Evolutionary conservation across 1,140 invertebrate genomes (phyloP).

Genomic region (Nymphalis io): DNA sequence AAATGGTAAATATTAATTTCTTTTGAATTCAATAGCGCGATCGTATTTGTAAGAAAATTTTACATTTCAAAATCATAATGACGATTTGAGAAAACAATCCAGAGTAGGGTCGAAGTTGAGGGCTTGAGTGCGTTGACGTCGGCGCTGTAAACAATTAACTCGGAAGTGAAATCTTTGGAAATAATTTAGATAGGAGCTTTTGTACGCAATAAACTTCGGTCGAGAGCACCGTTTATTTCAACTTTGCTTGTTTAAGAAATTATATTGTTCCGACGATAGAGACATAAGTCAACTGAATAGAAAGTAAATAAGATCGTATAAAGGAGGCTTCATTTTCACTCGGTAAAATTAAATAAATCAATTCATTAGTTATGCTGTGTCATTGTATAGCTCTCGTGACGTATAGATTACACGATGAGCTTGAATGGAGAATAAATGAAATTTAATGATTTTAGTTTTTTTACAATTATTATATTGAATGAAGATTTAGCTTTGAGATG

Average conservation of each 20-base stretch:
- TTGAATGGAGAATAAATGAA: too few species aligned
- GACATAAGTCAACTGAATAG: slow-evolving; percentile 20
- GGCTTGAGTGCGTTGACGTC: slow-evolving; percentile 29
- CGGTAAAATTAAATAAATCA: background rate
- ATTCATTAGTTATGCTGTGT: too few species aligned
- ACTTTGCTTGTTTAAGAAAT: slow-evolving; percentile 37
- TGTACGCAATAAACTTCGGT: slow-evolving; percentile 35
- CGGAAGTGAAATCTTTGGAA: slow-evolving; percentile 36
- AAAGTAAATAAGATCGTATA: slow-evolving; percentile 12
- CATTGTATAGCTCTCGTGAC: too few species aligned
- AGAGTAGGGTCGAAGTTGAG: slow-evolving; percentile 14
- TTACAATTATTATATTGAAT: too few species aligned
- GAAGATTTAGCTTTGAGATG: too few species aligned
- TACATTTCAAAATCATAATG: slow-evolving; percentile 19
- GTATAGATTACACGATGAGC: too few species aligned
- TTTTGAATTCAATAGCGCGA: too few species aligned
- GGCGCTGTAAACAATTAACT: slow-evolving; percentile 35
- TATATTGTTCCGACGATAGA: slow-evolving; percentile 31
- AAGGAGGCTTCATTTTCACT: slow-evolving; percentile 9
- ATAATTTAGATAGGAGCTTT: slow-evolving; percentile 33
- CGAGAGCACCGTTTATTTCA: slow-evolving; percentile 29
- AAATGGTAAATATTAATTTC: too few species aligned
- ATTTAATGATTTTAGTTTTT: too few species aligned
- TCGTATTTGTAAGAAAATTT: slow-evolving; percentile 1
- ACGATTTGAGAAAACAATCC: slow-evolving; percentile 17